Base-by-base conservation (phyloP, 2,888 invertebrate genomes). In the Ellobium chinense region DNA sequence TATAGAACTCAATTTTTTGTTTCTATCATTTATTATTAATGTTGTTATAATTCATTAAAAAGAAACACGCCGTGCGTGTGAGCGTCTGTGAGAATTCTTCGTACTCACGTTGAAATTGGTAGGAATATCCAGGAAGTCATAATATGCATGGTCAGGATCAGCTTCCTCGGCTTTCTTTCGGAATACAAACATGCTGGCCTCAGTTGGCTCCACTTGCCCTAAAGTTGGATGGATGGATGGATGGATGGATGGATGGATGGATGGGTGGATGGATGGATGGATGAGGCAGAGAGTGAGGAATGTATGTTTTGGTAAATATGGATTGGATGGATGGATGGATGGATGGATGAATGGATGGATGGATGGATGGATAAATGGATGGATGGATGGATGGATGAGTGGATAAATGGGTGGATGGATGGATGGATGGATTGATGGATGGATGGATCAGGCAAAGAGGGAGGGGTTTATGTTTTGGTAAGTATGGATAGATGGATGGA, bases 71-170 rank as follows among this genome's bases (percentile, higher is more conserved):
- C n/a, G n/a, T n/a, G n/a, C n/a, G n/a, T n/a, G n/a, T n/a, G n/a
- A n/a, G n/a, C n/a, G n/a, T n/a, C n/a, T n/a, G n/a, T n/a, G n/a
- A n/a, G n/a, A n/a, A 46, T 12, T 18, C 46, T 46, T 7, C 18
- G 46, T 7, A 46, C 39, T 66, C 36, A 66, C 66, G 3, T 14
- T 24, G 60, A 73, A 73, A 31, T 73, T n/a, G 2, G 31, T n/a
- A 58, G 72, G 72, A 34, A 73, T 56, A 1, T 78, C 39, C 24
- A 36, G 46, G 69, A 70, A 70, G 4, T 37, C 56, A 60, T 54
- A 75, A 29, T 27, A 65, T 5, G 27, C 18, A 21, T 65, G 63
- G 0, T 7, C 24, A 4, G 46, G 31, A 27, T 75, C 65, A 18
- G 65, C 0, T 14, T 36, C n/a, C 1, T 31, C 14, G 0, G 75